Conservation (phyloP, 37 sponge, comb jelly and placozoan species). For the Crambe crambe region DNA sequence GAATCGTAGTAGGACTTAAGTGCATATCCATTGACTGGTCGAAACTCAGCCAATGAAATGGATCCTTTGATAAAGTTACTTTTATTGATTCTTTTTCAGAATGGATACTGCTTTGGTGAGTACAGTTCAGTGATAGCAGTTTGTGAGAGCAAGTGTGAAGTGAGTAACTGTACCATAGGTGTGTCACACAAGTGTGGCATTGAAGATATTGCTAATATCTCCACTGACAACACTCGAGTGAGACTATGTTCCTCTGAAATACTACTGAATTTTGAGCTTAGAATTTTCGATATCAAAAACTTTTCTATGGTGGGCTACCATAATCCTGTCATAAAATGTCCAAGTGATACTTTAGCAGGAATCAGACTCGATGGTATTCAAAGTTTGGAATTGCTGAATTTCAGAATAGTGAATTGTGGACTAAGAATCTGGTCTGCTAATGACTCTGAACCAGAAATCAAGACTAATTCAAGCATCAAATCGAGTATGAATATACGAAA, state of each 20-base stretch:
- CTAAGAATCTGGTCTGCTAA: background rate
- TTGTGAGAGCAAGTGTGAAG: background rate
- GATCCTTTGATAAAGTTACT: background rate
- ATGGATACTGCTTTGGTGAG: background rate
- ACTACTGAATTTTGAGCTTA: background rate
- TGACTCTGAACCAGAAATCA: constrained; percentile 1
- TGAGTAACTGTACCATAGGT: background rate
- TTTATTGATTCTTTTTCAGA: background rate
- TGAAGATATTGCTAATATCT: too few species aligned
- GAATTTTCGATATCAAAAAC: background rate
- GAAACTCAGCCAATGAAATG: too few species aligned
- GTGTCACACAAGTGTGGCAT: too few species aligned
- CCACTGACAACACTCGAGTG: background rate
- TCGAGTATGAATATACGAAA: too few species aligned
- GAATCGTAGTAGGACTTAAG: too few species aligned
- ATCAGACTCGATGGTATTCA: background rate
- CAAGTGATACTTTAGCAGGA: background rate
- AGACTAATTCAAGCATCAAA: too few species aligned
- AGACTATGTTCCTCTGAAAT: constrained; percentile 9
- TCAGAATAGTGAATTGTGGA: background rate
- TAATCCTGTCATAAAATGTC: background rate
- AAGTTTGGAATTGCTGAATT: background rate
- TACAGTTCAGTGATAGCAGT: background rate
- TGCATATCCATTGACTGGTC: too few species aligned
- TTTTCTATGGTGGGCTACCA: background rate